Evolutionary conservation across 2,797 vertebrate species (phyloP).

Genomic region (Gymnoscopelus microlampas): DNA sequence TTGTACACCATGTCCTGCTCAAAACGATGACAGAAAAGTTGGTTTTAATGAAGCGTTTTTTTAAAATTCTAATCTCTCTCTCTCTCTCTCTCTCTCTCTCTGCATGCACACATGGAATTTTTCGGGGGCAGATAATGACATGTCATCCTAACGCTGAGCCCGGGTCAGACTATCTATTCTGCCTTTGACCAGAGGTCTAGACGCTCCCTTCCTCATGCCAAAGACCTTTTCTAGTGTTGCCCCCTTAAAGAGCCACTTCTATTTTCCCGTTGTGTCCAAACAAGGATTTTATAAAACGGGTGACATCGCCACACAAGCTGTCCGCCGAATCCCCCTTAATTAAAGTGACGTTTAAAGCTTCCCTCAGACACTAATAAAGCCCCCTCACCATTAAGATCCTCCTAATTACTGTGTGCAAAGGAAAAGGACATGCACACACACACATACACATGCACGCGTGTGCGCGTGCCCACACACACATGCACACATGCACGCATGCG

Average conservation of each 20-base stretch:
- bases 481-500: slow-evolving; percentile 38
- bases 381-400: slow-evolving; percentile 90
- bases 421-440: slow-evolving; percentile 67
- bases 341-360: slow-evolving; percentile 88
- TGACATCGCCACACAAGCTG: slow-evolving; percentile 89
- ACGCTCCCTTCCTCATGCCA: slow-evolving; percentile 61
- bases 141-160: slow-evolving; percentile 74
- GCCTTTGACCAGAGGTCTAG: slow-evolving; percentile 76
- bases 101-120: slow-evolving; percentile 71
- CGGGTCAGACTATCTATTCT: slow-evolving; percentile 80
- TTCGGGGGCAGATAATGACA: slow-evolving; percentile 73
- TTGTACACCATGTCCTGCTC: neutral
- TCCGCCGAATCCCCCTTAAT: slow-evolving; percentile 89
- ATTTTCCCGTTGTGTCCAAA: slow-evolving; percentile 82
- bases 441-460: too few relatives aligned
- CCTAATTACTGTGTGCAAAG: slow-evolving; percentile 91
- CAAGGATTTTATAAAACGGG: slow-evolving; percentile 84
- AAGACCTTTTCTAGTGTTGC: slow-evolving; percentile 51
- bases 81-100: too few relatives aligned
- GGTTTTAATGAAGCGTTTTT: too few relatives aligned
- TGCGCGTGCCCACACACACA: slow-evolving; percentile 53
- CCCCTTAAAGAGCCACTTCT: slow-evolving; percentile 71
- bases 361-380: slow-evolving; percentile 86
- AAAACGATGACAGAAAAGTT: too few relatives aligned
- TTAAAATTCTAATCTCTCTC: too few relatives aligned